Evolutionary conservation across 2,797 vertebrate species (phyloP).

Genomic region (Bucorvus abyssinicus): DNA sequence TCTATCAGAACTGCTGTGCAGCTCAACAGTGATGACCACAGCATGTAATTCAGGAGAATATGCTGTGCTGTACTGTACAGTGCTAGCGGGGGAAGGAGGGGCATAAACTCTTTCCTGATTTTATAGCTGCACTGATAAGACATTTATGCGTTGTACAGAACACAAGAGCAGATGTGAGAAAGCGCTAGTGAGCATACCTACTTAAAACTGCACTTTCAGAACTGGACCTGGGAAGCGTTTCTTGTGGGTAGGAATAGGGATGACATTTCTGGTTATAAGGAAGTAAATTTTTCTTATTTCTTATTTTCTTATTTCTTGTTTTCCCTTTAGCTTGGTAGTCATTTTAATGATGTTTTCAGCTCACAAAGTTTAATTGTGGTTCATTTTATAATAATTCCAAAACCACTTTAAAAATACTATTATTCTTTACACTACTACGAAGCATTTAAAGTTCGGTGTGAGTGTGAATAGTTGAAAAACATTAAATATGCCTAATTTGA

Average conservation of each 20-base stretch:
- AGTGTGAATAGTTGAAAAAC: neutral
- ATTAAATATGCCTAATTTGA: neutral
- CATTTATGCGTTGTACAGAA: neutral
- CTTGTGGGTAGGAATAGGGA: neutral
- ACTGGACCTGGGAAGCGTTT: neutral
- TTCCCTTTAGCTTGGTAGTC: neutral
- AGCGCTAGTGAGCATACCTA: neutral
- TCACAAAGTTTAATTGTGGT: neutral
- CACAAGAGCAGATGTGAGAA: neutral
- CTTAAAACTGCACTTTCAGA: neutral
- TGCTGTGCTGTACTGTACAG: neutral
- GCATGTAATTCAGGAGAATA: neutral
- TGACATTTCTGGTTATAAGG: neutral
- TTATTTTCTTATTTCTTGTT: neutral
- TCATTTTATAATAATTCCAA: neutral
- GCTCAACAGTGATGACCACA: neutral
- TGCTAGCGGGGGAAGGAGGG: neutral
- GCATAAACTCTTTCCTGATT: neutral
- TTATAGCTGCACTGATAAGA: neutral
- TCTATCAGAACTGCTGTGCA: neutral
- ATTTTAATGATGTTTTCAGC: neutral
- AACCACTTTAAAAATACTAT: neutral
- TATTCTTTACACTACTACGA: neutral
- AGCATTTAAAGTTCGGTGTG: neutral
- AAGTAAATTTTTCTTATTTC: neutral